Conservation (phyloP, 2,888 invertebrate species). For the Drosophila limbata region DNA sequence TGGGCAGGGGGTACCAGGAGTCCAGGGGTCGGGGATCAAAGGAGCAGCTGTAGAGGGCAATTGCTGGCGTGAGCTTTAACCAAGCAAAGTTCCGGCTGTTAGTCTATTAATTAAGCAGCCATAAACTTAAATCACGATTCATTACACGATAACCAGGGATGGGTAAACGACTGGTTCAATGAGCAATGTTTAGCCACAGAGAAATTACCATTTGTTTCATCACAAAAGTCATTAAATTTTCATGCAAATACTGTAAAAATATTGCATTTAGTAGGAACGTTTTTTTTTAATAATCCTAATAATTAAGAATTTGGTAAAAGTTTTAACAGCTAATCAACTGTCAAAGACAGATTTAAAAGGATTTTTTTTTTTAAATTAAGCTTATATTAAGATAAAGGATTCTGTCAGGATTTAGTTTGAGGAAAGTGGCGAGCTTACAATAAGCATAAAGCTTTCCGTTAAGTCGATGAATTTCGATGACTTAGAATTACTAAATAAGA, state of each 20-base stretch:
- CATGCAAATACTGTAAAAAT: neutral
- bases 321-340: neutral
- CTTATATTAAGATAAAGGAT: neutral
- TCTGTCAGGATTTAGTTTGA: no score
- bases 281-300: no score
- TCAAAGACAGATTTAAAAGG: no score
- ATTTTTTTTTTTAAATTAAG: neutral
- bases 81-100: constrained; percentile 50
- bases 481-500: no score
- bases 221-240: neutral
- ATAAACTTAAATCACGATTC: constrained; percentile 69
- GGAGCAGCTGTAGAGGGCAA: constrained; percentile 16
- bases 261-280: neutral
- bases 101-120: constrained; percentile 71
- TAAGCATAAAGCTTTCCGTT: no score
- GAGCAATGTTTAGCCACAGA: neutral
- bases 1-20: neutral
- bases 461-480: no score
- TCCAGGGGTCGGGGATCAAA: constrained; percentile 5
- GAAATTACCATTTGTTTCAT: neutral
- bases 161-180: neutral
- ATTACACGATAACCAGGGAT: constrained; percentile 45
- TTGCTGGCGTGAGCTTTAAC: constrained; percentile 36
- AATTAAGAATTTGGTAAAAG: neutral
- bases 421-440: no score